Evolutionary conservation across 2,888 invertebrate species (phyloP), one percentile per base, ranked within the genome.

Genomic region (Tipula vernalis): DNA sequence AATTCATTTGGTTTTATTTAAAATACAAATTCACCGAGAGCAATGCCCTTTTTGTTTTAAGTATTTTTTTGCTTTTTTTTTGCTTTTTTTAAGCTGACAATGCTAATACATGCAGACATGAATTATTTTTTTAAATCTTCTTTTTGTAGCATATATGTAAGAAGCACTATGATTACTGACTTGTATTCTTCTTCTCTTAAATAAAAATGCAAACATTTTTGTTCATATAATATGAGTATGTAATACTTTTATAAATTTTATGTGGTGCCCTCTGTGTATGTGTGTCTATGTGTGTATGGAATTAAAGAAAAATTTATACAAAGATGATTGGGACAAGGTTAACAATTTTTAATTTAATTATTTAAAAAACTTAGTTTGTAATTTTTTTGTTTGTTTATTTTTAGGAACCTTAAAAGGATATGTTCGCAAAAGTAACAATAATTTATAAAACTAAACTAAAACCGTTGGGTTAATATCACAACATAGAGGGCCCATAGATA

Each of bases 91-190:
- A 71, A 71, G 71, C 71, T 71, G 71, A 71, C 71, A 71, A 28
- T 28, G 71, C 71, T 71, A 71, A 71, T 71, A 71, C 71, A 71
- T 71, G 71, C 71, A 71, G 71, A 71, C 71, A 28, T 71, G 71
- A 71, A 71, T 71, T 71, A 71, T 71, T 71, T 71, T 44, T 71
- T 71, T 71, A 71, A 71, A 71, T 71, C 71, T 71, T 71, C 71
- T 71, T 71, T 71, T 71, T 71, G 71, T 71, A 71, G 71, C 71
- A 71, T 71, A 71, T 71, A 28, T 71, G 71, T 71, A 71, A 71
- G 71, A 71, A 71, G 71, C 71, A 71, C 71, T 71, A 71, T 71
- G 71, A 71, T 71, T 71, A 71, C 71, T 57, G 71, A 71, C 71
- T 57, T 57, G 57, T 57, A 57, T 57, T 57, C 57, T 28, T 28